phyloP scores from a whole-genome alignment of 2,113 vertebrate genomes.

The Coregonus clupeaformis region DNA sequence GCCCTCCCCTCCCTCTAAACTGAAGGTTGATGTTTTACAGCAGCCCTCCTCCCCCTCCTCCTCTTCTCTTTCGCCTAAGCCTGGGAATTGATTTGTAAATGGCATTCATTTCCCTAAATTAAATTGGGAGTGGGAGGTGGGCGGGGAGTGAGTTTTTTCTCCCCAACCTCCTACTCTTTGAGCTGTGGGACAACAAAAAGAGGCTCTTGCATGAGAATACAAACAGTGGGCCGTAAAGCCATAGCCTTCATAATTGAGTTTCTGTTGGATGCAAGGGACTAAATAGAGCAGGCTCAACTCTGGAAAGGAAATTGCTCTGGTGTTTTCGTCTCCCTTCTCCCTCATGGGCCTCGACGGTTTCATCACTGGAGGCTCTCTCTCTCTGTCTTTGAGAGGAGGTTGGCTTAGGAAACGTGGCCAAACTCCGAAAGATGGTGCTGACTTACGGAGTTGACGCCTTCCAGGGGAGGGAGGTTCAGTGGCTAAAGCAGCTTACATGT shows the following conservation, averaged over 20 bases:
- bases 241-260: constrained; percentile 54
- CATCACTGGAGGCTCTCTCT: constrained; percentile 13
- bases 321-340: constrained; percentile 41
- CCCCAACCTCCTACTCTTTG: constrained; percentile 47
- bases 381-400: background rate
- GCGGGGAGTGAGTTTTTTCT: constrained; percentile 43
- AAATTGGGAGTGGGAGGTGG: constrained; percentile 54
- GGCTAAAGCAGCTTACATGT: too few relatives aligned
- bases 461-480: too few relatives aligned
- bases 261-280: constrained; percentile 47
- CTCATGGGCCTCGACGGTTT: constrained; percentile 32
- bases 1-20: constrained; percentile 33
- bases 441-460: too few relatives aligned
- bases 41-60: constrained; percentile 25
- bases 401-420: too few relatives aligned
- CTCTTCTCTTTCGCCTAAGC: constrained; percentile 49
- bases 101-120: constrained; percentile 63
- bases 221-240: constrained; percentile 60
- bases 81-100: constrained; percentile 78
- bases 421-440: too few relatives aligned
- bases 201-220: constrained; percentile 71
- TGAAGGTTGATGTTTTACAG: constrained; percentile 64
- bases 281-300: constrained; percentile 53
- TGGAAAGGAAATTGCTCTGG: background rate
- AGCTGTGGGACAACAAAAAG: constrained; percentile 58